Evolutionary conservation across 1,140 invertebrate genomes (phyloP), one percentile per base, ranked within the genome.

Genomic region (Octopus sinensis): DNA sequence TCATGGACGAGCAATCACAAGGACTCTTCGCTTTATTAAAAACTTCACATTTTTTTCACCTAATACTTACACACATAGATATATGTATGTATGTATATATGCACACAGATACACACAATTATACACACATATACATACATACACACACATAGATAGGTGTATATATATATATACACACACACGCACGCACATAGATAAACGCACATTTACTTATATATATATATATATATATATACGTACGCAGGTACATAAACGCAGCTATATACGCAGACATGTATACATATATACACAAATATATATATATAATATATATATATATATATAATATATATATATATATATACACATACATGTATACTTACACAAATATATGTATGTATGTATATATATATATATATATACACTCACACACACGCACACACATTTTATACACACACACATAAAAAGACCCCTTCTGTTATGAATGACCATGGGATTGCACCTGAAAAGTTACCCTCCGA

Each of bases 241-340:
- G 17, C 17, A 62, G 7, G 17, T 9, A 9, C 7, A 9, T 7
- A 62, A 9, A 62, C 7, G 7, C 56, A 7, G 17, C 1, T 62
- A 17, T 9, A 9, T 62, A 62, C 7, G 56, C 7, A 62, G 7
- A 62, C 17, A 62, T 62, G 17, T 43, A 43, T 43, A 43, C 0
- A 43, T 43, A 43, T 43, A 43, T 0, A 23, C 23, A 23, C 23
- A 43, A 0, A 43, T 43, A 43, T 43, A 43, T 43, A 43, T 43
- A 43, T 43, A 43, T 0, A 23, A 43, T 43, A 43, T 43, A 43
- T 43, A 43, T 43, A 43, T 43, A 43, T 43, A 43, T 0, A 23
- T 62, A 62, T 62, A 62, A 62, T 62, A 62, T 62, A 62, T 62
- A 62, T 62, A 62, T 62, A 62, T 62, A 62, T 62, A 62, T 62